Percentiles rank a stretch among this genome's conserved stretches.
These are phyloP conservation scores for Tetramorium parvispinum DNA, from an alignment of 1,140 invertebrate species.

Conservation along the genomic window DNA sequence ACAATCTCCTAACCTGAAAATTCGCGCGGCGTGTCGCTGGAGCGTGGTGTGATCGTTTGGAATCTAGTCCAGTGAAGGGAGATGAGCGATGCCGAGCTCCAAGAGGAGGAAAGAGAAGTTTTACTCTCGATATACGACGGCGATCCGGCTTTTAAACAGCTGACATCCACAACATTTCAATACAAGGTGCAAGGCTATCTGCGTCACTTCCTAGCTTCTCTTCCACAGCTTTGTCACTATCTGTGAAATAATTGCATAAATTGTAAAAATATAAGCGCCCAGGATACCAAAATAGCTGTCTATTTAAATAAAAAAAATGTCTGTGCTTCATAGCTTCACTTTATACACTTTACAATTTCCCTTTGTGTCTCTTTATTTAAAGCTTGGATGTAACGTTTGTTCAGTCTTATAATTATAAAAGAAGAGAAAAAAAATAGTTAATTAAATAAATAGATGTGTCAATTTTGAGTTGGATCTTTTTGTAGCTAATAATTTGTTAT, in stretches of 20 bases:
- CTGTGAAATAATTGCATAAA: constrained; percentile 8
- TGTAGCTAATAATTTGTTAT: too few species aligned
- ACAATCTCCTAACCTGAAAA: constrained; percentile 27
- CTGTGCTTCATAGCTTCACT: neutral
- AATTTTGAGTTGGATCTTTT: too few species aligned
- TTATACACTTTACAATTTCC: neutral
- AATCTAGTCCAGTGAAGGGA: constrained; percentile 51
- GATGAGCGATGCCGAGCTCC: constrained; percentile 89
- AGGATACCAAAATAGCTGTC: neutral
- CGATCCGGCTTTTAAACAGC: constrained; percentile 94
- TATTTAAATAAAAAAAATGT: neutral
- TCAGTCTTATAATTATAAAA: neutral
- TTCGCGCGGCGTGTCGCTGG: neutral
- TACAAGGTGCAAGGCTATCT: constrained; percentile 91
- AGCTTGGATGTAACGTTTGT: neutral
- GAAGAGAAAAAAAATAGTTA: too few species aligned
- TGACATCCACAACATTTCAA: constrained; percentile 92
- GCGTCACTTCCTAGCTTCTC: neutral
- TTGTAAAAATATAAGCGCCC: neutral
- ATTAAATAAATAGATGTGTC: too few species aligned
- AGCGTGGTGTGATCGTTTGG: neutral
- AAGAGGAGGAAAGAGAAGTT: constrained; percentile 96
- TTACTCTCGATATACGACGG: constrained; percentile 97
- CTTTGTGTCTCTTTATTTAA: neutral
- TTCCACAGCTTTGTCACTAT: neutral